These are phyloP conservation scores for Pemphredon lugubris DNA, from an alignment of 2,888 invertebrate genomes.

Conservation along the genomic window DNA sequence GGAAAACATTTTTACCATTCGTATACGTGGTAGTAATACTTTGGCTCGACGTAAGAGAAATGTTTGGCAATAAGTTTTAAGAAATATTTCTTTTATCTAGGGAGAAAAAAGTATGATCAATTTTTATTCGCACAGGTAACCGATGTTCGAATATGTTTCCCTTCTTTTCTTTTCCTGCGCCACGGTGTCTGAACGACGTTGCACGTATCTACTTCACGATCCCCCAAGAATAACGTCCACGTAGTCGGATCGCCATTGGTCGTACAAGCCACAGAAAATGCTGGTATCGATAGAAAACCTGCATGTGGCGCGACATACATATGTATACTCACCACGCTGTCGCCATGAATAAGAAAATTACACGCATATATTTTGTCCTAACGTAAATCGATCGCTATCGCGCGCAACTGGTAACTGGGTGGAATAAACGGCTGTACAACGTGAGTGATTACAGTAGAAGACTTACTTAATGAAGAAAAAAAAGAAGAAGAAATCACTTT, in stretches of 20 bases:
- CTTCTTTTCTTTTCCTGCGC: too few species aligned
- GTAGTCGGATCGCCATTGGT: slow-evolving; percentile 53
- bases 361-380: not conserved
- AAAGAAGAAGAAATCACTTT: too few species aligned
- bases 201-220: not conserved
- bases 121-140: too few species aligned
- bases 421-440: slow-evolving; percentile 16
- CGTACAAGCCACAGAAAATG: slow-evolving; percentile 35
- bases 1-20: too few species aligned
- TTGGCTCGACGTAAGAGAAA: too few species aligned
- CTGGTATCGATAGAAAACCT: slow-evolving; percentile 9
- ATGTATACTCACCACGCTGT: slow-evolving; percentile 43
- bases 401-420: slow-evolving; percentile 10
- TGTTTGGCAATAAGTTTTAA: too few species aligned
- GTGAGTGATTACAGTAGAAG: slow-evolving; percentile 56
- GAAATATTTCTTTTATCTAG: too few species aligned
- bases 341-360: slow-evolving; percentile 3
- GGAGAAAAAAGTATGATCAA: too few species aligned
- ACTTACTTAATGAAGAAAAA: slow-evolving; percentile 60
- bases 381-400: slow-evolving; percentile 20
- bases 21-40: too few species aligned
- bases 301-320: slow-evolving; percentile 12
- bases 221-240: not conserved
- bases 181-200: too few species aligned
- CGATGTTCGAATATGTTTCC: too few species aligned